phyloP scores from a whole-genome alignment of 2,888 invertebrate genomes.

The Mesorhabditis sp. region DNA sequence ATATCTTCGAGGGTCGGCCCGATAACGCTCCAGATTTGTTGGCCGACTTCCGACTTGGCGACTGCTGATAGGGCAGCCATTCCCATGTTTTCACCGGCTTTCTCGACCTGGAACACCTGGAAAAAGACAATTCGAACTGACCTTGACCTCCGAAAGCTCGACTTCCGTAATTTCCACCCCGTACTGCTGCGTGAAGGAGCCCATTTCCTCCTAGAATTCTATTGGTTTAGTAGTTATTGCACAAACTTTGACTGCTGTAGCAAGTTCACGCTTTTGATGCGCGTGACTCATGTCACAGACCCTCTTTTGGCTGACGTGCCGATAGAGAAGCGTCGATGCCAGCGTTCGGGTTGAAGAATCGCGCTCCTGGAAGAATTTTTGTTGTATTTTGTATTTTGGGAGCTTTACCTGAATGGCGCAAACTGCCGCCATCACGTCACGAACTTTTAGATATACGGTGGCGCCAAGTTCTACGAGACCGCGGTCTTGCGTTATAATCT shows the following conservation, averaged over 20 bases:
- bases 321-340: constrained; percentile 59
- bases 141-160: constrained; percentile 58
- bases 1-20: constrained; percentile 32
- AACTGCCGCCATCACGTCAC: constrained; percentile 59
- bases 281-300: constrained; percentile 6
- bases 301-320: constrained; percentile 57
- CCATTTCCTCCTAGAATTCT: constrained; percentile 57
- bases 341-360: constrained; percentile 59
- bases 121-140: constrained; percentile 1
- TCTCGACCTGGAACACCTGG: constrained; percentile 19
- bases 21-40: constrained; percentile 37
- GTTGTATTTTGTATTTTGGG: background rate
- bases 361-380: constrained; percentile 43
- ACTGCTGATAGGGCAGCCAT: constrained; percentile 34
- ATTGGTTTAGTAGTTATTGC: constrained; percentile 1
- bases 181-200: constrained; percentile 56
- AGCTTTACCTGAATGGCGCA: constrained; percentile 57
- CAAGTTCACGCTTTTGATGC: background rate
- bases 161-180: constrained; percentile 59
- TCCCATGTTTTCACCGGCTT: constrained; percentile 51
- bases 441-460: constrained; percentile 60
- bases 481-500: constrained; percentile 59
- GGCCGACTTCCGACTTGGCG: constrained; percentile 37
- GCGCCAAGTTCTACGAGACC: constrained; percentile 62
- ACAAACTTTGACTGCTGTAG: constrained; percentile 4